These are phyloP conservation scores for Andrena hattorfiana DNA, from an alignment of 2,888 invertebrate genomes.

Conservation along the genomic window DNA sequence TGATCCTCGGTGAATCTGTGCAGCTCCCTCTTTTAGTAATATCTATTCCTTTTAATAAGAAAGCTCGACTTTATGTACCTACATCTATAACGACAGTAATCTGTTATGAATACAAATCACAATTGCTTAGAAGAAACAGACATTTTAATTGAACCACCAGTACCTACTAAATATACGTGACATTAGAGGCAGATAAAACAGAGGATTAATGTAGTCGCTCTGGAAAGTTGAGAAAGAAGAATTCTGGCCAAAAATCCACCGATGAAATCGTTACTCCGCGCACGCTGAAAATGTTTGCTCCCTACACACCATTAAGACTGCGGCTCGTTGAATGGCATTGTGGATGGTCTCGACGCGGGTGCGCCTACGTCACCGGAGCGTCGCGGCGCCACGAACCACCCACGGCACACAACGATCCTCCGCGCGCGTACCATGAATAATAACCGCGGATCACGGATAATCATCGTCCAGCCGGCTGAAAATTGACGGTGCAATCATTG, in stretches of 20 bases:
- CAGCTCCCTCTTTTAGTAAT: too few relatives aligned
- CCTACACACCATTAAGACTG: slow-evolving; percentile 33
- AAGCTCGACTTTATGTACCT: background rate
- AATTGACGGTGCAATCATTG: slow-evolving; percentile 45
- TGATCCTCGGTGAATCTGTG: background rate
- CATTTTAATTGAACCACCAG: too few relatives aligned
- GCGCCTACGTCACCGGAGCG: slow-evolving; percentile 56
- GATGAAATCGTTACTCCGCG: background rate
- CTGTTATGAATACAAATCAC: too few relatives aligned
- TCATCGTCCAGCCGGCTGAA: slow-evolving; percentile 35
- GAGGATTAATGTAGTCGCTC: background rate
- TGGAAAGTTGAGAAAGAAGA: background rate
- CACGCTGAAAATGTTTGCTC: slow-evolving; percentile 41
- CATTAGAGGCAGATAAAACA: background rate
- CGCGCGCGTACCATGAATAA: slow-evolving; percentile 40
- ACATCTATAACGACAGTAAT: too few relatives aligned
- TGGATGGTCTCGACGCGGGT: slow-evolving; percentile 25
- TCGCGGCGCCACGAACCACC: slow-evolving; percentile 65
- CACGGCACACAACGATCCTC: slow-evolving; percentile 34
- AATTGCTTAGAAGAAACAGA: too few relatives aligned
- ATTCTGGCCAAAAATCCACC: background rate
- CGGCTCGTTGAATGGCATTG: slow-evolving; percentile 43
- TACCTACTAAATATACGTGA: background rate
- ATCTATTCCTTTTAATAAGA: too few relatives aligned
- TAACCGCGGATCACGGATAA: slow-evolving; percentile 45